Percentiles rank a stretch among this genome's conserved stretches.
Conservation (phyloP, 2,888 invertebrate species). For the Oligia fasciuncula region DNA sequence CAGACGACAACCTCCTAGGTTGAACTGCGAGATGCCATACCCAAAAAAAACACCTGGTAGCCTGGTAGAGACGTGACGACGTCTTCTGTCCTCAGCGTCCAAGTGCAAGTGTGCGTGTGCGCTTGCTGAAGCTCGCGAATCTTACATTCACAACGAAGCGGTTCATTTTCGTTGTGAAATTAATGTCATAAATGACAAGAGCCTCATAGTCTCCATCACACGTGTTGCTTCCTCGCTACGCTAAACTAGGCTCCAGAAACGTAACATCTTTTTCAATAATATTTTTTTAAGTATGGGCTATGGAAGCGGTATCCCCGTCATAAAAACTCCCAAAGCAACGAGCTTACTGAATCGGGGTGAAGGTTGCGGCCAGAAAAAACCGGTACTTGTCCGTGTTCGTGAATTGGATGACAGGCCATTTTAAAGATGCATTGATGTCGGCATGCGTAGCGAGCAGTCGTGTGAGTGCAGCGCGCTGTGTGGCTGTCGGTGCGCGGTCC, state of each 20-base stretch:
- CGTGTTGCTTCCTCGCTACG: background rate
- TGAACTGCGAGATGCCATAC: background rate
- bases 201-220: background rate
- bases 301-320: background rate
- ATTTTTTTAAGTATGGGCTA: constrained; percentile 4
- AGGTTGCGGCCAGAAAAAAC: constrained; percentile 29
- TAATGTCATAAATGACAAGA: background rate
- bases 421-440: constrained; percentile 33
- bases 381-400: constrained; percentile 22
- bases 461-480: background rate
- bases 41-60: background rate
- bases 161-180: background rate
- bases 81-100: background rate
- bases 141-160: background rate
- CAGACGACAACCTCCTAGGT: background rate
- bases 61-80: background rate
- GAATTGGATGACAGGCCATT: constrained; percentile 13
- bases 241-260: background rate
- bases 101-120: background rate
- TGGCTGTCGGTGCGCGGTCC: constrained; percentile 3
- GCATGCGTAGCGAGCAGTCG: constrained; percentile 12
- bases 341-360: constrained; percentile 32
- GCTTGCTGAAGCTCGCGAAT: background rate
- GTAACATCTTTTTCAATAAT: background rate
- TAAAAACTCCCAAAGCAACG: constrained; percentile 4